Evolutionary conservation across 2,113 vertebrate genomes (phyloP), one percentile per base, ranked within the genome.

Genomic region (Corvus cornix): DNA sequence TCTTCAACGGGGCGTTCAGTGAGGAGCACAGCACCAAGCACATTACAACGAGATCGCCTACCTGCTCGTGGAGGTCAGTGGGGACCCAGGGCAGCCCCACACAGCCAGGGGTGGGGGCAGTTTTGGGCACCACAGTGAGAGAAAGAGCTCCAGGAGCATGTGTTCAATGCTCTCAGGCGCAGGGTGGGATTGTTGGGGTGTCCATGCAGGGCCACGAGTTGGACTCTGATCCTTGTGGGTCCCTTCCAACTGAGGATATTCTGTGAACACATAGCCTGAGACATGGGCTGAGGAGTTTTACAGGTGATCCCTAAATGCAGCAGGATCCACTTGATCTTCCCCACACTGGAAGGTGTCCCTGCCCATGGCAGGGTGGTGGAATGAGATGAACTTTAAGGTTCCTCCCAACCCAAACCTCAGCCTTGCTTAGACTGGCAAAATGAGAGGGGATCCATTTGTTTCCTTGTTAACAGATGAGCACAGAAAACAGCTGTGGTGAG

Each of bases 1-100:
- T 98, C 77, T 99, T 99, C 35, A 98, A 99, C 6, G 99, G 99
- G 88, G 98, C 97, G 1, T 99, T 99, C 96, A 93, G 86, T 78
- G 90, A 94, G 39, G 98, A 98, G 49, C 98, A 98, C 72, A 97
- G 92, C 96, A 99, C 99, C 0, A 98, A 99, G 94, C 98, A 99
- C 97, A 98, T 99, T 99, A 99, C 98, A 99, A 98, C 5, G 98
- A 99, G 84, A 98, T 98, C 7, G 98, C 98, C 30, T 98, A 98
- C 93, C 98, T 97, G 1, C 94, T 99, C 13, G 98, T 99, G 69
- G 98, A 99, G 99, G 99, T 99, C 92, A 98, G 97, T 44, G 85
- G 28, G 31, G 28, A 41, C 62, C 3, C 1, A 7, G n/a, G 43
- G 30, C 24, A 41, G 41, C 69, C 22, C 22, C n/a, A 13, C 3